Conservation (phyloP, 2,797 vertebrate species). For the Takifugu ocellatus region DNA sequence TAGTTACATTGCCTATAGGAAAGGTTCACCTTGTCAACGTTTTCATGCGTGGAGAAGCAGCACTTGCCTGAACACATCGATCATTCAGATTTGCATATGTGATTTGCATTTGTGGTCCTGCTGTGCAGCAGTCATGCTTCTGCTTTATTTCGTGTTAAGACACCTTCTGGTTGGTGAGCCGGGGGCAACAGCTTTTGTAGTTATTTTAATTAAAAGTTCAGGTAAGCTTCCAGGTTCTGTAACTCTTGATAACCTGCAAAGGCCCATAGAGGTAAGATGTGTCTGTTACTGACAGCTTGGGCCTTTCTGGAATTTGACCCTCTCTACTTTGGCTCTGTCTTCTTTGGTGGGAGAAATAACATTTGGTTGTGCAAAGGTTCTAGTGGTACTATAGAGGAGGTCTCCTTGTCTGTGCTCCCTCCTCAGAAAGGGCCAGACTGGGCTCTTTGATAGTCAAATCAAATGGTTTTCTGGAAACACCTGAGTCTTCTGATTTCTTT, state of each 20-base stretch:
- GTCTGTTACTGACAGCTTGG: constrained; percentile 61
- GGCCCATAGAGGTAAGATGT: constrained; percentile 45
- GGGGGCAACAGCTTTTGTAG: constrained; percentile 40
- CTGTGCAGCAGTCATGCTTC: no score
- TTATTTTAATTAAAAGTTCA: constrained; percentile 26
- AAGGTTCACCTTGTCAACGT: no score
- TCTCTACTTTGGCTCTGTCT: background rate
- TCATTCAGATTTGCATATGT: background rate
- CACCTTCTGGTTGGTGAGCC: constrained; percentile 42
- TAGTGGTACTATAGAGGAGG: no score
- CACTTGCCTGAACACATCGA: no score
- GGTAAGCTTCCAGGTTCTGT: constrained; percentile 44
- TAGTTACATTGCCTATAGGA: no score
- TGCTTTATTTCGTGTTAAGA: constrained; percentile 16
- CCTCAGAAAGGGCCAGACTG: constrained; percentile 55
- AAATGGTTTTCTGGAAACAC: constrained; percentile 22
- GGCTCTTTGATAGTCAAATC: constrained; percentile 43
- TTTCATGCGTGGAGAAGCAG: no score
- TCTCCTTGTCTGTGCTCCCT: no score
- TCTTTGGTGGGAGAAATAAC: background rate
- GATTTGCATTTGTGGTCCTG: constrained; percentile 3
- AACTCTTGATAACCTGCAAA: constrained; percentile 58
- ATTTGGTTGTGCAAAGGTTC: constrained; percentile 20
- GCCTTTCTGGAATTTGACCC: background rate
- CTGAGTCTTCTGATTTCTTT: constrained; percentile 19